A percentile compares a stretch with the other conserved stretches of the same genome.
Evolutionary conservation across 2,113 vertebrate genomes (phyloP).

Genomic region (Nematolebias whitei): DNA sequence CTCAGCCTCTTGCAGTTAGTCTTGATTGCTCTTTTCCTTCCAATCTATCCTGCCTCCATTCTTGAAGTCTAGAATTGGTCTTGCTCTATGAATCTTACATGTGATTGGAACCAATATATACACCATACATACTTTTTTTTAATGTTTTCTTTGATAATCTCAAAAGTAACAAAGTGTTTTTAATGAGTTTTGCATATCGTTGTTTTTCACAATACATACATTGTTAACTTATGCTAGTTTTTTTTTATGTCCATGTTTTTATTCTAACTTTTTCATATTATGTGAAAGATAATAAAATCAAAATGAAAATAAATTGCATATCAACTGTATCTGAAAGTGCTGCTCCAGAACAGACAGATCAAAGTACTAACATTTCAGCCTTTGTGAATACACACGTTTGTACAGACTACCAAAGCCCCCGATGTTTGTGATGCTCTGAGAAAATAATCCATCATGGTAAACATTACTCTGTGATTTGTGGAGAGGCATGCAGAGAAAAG

Average conservation of each 20-base stretch:
- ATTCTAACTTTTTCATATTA: constrained; percentile 3
- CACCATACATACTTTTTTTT: too few species aligned
- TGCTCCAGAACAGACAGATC: constrained; percentile 31
- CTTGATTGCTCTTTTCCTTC: constrained; percentile 19
- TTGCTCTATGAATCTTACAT: too few species aligned
- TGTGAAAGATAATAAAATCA: constrained; percentile 9
- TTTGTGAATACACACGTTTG: constrained; percentile 28
- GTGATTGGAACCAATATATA: too few species aligned
- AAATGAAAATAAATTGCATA: constrained; percentile 19
- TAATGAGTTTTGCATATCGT: not conserved
- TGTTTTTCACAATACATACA: not conserved
- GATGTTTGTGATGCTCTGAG: constrained; percentile 13
- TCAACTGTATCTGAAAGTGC: constrained; percentile 21
- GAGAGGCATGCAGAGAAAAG: not conserved
- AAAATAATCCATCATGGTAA: constrained; percentile 14
- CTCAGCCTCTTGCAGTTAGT: constrained; percentile 20
- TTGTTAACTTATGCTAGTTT: not conserved
- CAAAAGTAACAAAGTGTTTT: too few species aligned
- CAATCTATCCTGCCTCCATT: constrained; percentile 30
- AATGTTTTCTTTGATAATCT: constrained; percentile 10
- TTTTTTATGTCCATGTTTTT: not conserved
- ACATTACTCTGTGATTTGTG: not conserved
- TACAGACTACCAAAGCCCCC: constrained; percentile 27
- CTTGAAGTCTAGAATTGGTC: constrained; percentile 46
- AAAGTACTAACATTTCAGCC: constrained; percentile 36